Evolutionary conservation across 2,888 invertebrate species (phyloP).

Genomic region (Neuroscelio doddi): DNA sequence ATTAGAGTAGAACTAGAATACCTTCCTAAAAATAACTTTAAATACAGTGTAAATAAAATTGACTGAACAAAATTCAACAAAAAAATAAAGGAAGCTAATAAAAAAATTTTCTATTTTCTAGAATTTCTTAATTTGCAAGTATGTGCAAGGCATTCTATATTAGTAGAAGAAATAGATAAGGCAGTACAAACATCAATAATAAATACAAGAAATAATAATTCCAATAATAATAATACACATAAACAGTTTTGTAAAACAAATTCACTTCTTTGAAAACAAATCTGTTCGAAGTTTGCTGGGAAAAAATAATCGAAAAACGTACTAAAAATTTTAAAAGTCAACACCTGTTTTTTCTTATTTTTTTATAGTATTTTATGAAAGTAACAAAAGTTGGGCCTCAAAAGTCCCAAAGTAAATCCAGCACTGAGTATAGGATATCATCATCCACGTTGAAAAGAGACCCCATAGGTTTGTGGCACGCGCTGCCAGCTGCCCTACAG

Average conservation of each 20-base stretch:
- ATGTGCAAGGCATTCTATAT: not conserved
- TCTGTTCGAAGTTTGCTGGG: not conserved
- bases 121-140: not conserved
- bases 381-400: constrained; percentile 19
- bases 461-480: constrained; percentile 72
- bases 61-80: not conserved
- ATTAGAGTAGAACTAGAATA: not conserved
- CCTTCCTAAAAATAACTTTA: not conserved
- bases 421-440: constrained; percentile 62
- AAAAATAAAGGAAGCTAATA: not conserved
- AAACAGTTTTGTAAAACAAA: too few relatives aligned
- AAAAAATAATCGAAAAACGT: not conserved
- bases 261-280: too few relatives aligned
- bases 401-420: constrained; percentile 27
- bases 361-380: not conserved
- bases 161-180: not conserved
- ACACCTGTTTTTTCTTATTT: not conserved
- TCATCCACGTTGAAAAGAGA: constrained; percentile 63
- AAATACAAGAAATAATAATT: not conserved
- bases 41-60: too few relatives aligned
- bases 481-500: constrained; percentile 72
- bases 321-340: not conserved
- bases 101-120: too few relatives aligned
- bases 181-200: not conserved
- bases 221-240: too few relatives aligned